Evolutionary conservation across 2,797 vertebrate genomes (phyloP).

Genomic region (Macropus fuliginosus): DNA sequence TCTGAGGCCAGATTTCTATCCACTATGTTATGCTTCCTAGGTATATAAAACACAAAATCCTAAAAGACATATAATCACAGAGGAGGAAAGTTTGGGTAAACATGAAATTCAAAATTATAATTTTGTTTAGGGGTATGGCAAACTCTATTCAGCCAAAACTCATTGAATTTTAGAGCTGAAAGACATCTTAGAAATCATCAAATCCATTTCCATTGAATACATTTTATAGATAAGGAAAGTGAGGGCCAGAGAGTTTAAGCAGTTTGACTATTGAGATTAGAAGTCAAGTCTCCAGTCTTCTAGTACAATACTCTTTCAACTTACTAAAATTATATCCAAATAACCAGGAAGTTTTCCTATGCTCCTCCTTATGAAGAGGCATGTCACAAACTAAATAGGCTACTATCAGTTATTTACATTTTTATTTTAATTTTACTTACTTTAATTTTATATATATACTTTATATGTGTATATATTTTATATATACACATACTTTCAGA

Average conservation of each 20-base stretch:
- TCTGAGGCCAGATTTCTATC: neutral
- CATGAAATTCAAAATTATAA: neutral
- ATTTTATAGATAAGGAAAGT: neutral
- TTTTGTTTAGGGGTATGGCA: conserved; percentile 1
- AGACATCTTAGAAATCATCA: neutral
- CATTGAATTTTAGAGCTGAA: neutral
- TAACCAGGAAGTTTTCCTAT: neutral
- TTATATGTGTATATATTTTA: neutral
- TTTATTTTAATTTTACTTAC: too few species aligned
- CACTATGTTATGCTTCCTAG: neutral
- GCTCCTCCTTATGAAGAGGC: neutral
- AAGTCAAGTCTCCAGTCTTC: neutral
- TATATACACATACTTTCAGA: neutral
- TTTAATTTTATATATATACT: too few species aligned
- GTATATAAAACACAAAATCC: neutral
- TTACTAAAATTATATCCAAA: neutral
- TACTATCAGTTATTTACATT: neutral
- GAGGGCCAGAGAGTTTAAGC: neutral
- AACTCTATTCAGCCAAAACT: neutral
- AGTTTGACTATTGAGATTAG: neutral
- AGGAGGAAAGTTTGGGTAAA: conserved; percentile 31
- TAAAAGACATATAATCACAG: neutral
- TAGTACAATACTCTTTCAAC: neutral
- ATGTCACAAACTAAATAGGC: neutral
- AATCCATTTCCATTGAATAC: neutral